Base-by-base conservation (phyloP, 1,140 invertebrate genomes). In the Musca domestica region DNA sequence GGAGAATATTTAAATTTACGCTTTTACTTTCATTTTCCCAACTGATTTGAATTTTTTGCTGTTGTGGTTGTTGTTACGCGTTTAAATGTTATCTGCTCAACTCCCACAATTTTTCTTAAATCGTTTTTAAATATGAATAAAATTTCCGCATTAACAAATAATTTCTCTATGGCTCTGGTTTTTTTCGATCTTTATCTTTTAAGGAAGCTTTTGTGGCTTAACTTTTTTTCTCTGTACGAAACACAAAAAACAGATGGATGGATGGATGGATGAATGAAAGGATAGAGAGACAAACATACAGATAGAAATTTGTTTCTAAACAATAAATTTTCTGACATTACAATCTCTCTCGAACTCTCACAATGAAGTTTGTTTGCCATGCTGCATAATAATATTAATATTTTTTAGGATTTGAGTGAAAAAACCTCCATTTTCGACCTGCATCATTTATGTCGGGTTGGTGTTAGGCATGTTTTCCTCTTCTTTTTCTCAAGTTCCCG, bases 101-200 rank as follows among this genome's bases (percentile, higher is more conserved):
- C 34, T 41, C 34, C 34, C 34, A 41, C 34, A 41, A 41, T 41
- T 41, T 41, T 41, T 41, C 34, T 61, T 12, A 61, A 61, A 61
- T 19, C 27, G 20, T 61, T 61, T 34, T 58, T 58, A 25, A 58
- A 41, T 41, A 41, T 41, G 34, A 61, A 30, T 6, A 30, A 61
- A 61, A 61, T 61, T 61, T 61, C 56, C 56, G 56, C 56, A 61
- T 61, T 61, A 61, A 34, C 27, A 30, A 34, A 34, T 61, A 27
- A 27, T 51, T 51, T 51, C 48, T 51, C 17, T 58, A 17, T 30
- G 27, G 25, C 34, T 61, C n/a, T 61, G 56, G 56, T 34, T 61
- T 34, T 61, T 61, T 54, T 15, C 30, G 56, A 61, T 61, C 10
- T n/a, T 61, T 61, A 61, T 61, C 56, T 27, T 61, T 61, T 61